Base-by-base conservation (phyloP, 1,140 invertebrate species). In the Lanistes nyassanus region DNA sequence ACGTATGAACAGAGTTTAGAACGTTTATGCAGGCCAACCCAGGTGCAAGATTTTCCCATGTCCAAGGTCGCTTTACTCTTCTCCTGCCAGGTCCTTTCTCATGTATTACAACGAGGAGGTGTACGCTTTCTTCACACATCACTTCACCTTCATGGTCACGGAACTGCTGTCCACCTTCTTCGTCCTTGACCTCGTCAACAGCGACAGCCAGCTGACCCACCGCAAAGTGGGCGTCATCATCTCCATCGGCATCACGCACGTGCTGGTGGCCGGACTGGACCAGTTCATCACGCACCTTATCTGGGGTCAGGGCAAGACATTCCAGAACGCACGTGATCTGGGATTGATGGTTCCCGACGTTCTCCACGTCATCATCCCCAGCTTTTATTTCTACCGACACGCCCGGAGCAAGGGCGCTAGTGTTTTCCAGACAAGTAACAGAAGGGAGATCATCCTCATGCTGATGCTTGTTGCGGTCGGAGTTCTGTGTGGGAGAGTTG, bases 71-170 rank as follows among this genome's bases (percentile, higher is more conserved):
- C n/a, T 94, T 2, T 93, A 95, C 83, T 95, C 95, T 83, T 95
- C 95, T 83, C 92, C 93, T 1, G 94, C 93, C 93, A 95, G 94
- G 94, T 65, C 64, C 21, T 65, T 65, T 0, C 93, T 95, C 72
- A 95, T 94, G 87, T 95, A 95, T 82, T 94, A 93, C 91, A 95
- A 95, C 82, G 94, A 95, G 79, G 93, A 94, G 68, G 94, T 93
- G 82, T 95, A 94, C 85, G 58, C 71, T 0, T 88, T 89, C 55
- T 90, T 86, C 85, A 83, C 85, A 66, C 89, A 92, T 90, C 94
- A 95, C 82, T 84, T 94, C 75, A 94, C 94, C 84, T 81, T 93
- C 55, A 85, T 93, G 11, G 55, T 88, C 6, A 94, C 94, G 0
- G 94, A 95, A 88, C 78, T 94, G 2, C 84, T 93, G 78, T 94